A percentile compares a stretch with the other conserved stretches of the same genome.
Evolutionary conservation across 2,888 invertebrate species (phyloP).

Genomic region (Caenorhabditis sp.): DNA sequence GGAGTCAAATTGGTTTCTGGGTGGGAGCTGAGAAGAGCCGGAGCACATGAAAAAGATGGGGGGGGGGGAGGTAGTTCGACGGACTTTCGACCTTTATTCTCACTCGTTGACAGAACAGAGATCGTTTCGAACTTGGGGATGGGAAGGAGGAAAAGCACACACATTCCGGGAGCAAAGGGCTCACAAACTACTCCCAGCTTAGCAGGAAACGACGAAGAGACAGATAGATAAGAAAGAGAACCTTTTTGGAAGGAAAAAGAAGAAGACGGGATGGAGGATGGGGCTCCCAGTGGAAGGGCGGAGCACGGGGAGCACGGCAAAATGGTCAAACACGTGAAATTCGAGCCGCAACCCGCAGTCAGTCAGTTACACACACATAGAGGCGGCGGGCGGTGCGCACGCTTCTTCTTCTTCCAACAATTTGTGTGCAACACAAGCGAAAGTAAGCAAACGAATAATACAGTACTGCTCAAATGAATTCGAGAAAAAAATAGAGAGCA

Average conservation of each 20-base stretch:
- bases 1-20: too few species aligned
- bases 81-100: conserved; percentile 23
- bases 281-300: conserved; percentile 5
- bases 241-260: conserved; percentile 23
- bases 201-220: not conserved
- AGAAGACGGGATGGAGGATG: not conserved
- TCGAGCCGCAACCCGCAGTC: conserved; percentile 43
- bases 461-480: conserved; percentile 20
- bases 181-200: conserved; percentile 7
- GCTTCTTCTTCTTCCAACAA: conserved; percentile 46
- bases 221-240: too few species aligned
- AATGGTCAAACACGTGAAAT: conserved; percentile 55
- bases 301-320: conserved; percentile 27
- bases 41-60: not conserved
- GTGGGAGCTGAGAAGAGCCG: too few species aligned
- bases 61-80: not conserved
- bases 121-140: conserved; percentile 1
- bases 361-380: conserved; percentile 51
- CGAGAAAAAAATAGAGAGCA: not conserved
- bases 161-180: not conserved
- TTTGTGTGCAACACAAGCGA: conserved; percentile 39
- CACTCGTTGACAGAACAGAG: conserved; percentile 1
- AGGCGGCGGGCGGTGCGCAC: conserved; percentile 40
- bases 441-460: conserved; percentile 20
- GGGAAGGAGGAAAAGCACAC: not conserved